Evolutionary conservation across 2,797 vertebrate species (phyloP), one percentile per base, ranked within the genome.

Genomic region (Dicrostonyx torquatus): DNA sequence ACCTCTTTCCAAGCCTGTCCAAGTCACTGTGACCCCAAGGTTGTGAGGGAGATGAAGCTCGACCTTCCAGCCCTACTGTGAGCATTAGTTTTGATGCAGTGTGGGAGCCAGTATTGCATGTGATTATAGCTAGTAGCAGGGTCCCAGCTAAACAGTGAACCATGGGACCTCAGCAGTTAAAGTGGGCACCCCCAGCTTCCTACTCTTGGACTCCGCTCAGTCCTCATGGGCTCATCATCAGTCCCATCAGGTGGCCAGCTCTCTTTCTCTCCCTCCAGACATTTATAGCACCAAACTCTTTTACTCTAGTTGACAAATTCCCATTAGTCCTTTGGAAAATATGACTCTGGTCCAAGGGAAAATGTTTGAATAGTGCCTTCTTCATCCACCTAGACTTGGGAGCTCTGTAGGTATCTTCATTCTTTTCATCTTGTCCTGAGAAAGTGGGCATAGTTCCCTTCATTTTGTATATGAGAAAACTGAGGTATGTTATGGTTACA

Each of bases 301-400:
- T 86, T 34, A 58, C 70, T 91, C 5, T 53, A 66, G 82, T 55
- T 26, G 43, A 75, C 10, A 85, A 68, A 15, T 34, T 73, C 55
- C 84, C 84, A 72, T n/a, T 29, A 89, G 45, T 93, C 66, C 45
- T 60, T 96, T 91, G 24, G 72, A 70, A 97, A 82, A 89, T 10
- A 55, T 37, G 72, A 31, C 83, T 77, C 60, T 80, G 34, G 53
- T 45, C 13, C 84, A 80, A 48, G 43, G 76, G 64, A 80, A 84
- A 48, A 79, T 85, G 53, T 72, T 15, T 55, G 11, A 40, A 22
- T 5, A 17, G 1, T 62, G 62, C 29, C 15, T 89, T 43, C 53
- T 84, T 78, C 5, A 7, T 64, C 83, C 40, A 82, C 68, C 60
- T 76, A 83, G 75, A 60, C n/a, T 40, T 78, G 20, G 43, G 40